Conservation (phyloP, 1,140 invertebrate species). For the Dendroctonus valens region DNA sequence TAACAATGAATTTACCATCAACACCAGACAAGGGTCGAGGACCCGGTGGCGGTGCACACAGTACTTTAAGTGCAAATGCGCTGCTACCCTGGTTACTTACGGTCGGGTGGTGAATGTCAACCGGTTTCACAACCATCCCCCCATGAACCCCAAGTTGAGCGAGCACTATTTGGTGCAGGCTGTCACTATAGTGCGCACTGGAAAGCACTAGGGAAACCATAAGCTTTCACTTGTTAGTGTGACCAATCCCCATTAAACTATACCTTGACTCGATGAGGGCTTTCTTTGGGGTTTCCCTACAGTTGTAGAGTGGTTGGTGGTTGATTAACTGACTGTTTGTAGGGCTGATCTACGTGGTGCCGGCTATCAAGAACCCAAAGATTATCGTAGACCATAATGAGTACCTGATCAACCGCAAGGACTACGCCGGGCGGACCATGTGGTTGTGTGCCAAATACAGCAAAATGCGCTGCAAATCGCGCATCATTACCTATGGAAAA, state of each 20-base stretch:
- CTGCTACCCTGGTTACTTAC: slow-evolving; percentile 31
- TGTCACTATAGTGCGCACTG: slow-evolving; percentile 26
- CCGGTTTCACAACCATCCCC: slow-evolving; percentile 37
- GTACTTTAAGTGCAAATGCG: slow-evolving; percentile 39
- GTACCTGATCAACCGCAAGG: slow-evolving; percentile 33
- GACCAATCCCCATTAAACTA: background rate
- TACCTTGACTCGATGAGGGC: background rate
- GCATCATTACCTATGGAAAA: slow-evolving; percentile 36
- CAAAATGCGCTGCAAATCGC: slow-evolving; percentile 38
- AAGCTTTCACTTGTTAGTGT: background rate
- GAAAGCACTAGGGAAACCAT: slow-evolving; percentile 1
- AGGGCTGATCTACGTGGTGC: slow-evolving; percentile 36
- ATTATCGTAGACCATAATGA: slow-evolving; percentile 35
- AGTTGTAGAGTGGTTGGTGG: background rate
- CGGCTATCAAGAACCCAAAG: slow-evolving; percentile 37
- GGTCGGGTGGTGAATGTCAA: slow-evolving; percentile 35
- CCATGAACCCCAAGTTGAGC: slow-evolving; percentile 21
- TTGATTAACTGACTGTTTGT: slow-evolving; percentile 17
- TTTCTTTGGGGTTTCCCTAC: background rate
- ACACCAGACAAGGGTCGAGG: slow-evolving; percentile 32
- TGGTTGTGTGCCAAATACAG: slow-evolving; percentile 37
- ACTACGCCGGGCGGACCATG: slow-evolving; percentile 29
- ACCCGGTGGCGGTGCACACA: slow-evolving; percentile 38
- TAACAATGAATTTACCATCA: slow-evolving; percentile 38
- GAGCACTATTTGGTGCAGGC: slow-evolving; percentile 26